A percentile compares a stretch with the other conserved stretches of the same genome.
phyloP scores from a whole-genome alignment of 2,113 vertebrate genomes.

The Hoplias malabaricus region DNA sequence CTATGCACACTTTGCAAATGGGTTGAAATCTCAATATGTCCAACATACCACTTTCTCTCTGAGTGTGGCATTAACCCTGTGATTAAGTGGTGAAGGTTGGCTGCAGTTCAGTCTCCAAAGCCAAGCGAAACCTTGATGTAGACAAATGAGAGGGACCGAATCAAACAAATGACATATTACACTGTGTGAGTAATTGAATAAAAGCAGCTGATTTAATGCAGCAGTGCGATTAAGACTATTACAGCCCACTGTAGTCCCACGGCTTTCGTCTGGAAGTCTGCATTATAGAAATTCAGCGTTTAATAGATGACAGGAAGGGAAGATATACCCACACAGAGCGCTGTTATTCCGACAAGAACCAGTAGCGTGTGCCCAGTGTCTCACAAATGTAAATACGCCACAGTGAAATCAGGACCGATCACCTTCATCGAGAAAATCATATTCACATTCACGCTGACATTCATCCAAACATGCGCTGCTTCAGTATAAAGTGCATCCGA shows the following conservation, averaged over 20 bases:
- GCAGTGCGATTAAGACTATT: not conserved
- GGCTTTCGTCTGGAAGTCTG: not conserved
- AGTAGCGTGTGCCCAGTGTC: not conserved
- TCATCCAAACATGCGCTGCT: not conserved
- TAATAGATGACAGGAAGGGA: too few relatives aligned
- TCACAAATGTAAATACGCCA: not conserved
- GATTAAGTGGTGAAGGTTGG: constrained; percentile 74
- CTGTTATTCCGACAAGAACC: not conserved
- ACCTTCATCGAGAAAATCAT: not conserved
- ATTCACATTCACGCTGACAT: not conserved
- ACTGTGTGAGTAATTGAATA: constrained; percentile 6
- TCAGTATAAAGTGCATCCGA: constrained; percentile 10
- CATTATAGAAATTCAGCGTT: not conserved
- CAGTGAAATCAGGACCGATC: not conserved
- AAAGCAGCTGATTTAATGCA: not conserved
- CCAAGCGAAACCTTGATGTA: constrained; percentile 65
- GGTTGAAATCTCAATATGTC: constrained; percentile 68
- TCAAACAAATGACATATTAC: constrained; percentile 35
- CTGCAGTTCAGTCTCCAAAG: constrained; percentile 67
- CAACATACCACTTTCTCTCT: constrained; percentile 45
- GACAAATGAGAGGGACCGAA: constrained; percentile 67
- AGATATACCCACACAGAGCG: not conserved
- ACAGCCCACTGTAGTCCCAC: not conserved
- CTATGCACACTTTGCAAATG: constrained; percentile 70
- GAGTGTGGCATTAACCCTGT: constrained; percentile 72